phyloP scores from a whole-genome alignment of 2,888 invertebrate species.

The Coelogynopora nodosa region DNA sequence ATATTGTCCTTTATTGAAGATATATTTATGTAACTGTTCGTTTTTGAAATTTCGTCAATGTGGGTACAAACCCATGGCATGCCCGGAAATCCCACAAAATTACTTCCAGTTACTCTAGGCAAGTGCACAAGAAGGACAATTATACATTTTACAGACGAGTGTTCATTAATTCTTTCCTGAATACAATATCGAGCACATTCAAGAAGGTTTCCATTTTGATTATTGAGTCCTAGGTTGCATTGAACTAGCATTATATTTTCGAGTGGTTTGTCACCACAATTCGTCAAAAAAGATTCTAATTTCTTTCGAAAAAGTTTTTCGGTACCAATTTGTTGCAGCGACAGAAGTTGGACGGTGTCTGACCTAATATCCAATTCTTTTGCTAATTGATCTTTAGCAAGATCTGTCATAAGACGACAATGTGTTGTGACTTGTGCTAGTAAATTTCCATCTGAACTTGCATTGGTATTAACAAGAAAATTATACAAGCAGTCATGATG shows the following conservation, averaged over 20 bases:
- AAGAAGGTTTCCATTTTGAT: background rate
- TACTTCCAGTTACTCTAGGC: slow-evolving; percentile 9
- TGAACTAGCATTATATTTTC: background rate
- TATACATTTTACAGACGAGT: background rate
- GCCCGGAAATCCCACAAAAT: background rate
- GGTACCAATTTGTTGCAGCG: slow-evolving; percentile 55
- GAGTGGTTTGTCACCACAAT: background rate
- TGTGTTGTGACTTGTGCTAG: slow-evolving; percentile 54
- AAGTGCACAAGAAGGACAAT: background rate
- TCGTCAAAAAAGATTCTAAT: slow-evolving; percentile 40
- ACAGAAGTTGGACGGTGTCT: slow-evolving; percentile 48
- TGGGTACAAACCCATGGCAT: background rate
- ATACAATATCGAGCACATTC: slow-evolving; percentile 11
- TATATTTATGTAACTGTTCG: background rate
- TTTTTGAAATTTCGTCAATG: background rate
- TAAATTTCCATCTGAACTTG: slow-evolving; percentile 17
- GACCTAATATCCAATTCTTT: slow-evolving; percentile 46
- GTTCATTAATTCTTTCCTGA: background rate
- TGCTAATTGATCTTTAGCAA: slow-evolving; percentile 48
- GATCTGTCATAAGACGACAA: slow-evolving; percentile 51
- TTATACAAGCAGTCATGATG: slow-evolving; percentile 50
- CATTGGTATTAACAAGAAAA: background rate
- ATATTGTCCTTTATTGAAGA: background rate
- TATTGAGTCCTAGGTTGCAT: background rate
- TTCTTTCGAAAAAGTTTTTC: slow-evolving; percentile 55